phyloP scores from a whole-genome alignment of 2,113 vertebrate genomes.

The Sinocyclocheilus anophthalmus region DNA sequence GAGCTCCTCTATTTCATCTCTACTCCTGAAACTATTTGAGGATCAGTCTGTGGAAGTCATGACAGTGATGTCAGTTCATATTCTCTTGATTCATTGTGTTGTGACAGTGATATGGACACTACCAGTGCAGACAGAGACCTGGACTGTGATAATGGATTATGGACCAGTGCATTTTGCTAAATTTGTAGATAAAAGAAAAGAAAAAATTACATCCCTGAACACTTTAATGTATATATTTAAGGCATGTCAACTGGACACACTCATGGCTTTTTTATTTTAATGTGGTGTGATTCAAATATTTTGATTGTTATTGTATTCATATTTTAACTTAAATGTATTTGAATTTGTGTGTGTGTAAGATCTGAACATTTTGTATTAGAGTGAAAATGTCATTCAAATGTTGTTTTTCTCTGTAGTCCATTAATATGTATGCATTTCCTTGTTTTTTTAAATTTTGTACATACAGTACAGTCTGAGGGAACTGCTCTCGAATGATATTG shows the following conservation, averaged over 20 bases:
- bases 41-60: not conserved
- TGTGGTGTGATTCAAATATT: not conserved
- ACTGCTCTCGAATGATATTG: not conserved
- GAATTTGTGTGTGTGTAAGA: not conserved
- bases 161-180: not conserved
- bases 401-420: not conserved
- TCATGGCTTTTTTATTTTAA: not conserved
- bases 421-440: not conserved
- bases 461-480: not conserved
- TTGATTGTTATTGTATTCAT: not conserved
- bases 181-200: not conserved
- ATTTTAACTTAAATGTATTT: constrained; percentile 1
- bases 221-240: constrained; percentile 14
- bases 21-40: constrained; percentile 9
- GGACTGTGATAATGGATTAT: not conserved
- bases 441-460: not conserved
- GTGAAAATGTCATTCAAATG: not conserved
- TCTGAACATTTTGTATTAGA: not conserved
- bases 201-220: not conserved
- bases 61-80: not conserved
- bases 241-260: not conserved
- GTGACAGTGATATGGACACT: constrained; percentile 1
- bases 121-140: not conserved
- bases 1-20: not conserved
- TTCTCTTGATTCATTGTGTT: not conserved